A percentile compares a stretch with the other conserved stretches of the same genome.
Conservation (phyloP, 2,888 invertebrate genomes). For the Drosophila robusta region DNA sequence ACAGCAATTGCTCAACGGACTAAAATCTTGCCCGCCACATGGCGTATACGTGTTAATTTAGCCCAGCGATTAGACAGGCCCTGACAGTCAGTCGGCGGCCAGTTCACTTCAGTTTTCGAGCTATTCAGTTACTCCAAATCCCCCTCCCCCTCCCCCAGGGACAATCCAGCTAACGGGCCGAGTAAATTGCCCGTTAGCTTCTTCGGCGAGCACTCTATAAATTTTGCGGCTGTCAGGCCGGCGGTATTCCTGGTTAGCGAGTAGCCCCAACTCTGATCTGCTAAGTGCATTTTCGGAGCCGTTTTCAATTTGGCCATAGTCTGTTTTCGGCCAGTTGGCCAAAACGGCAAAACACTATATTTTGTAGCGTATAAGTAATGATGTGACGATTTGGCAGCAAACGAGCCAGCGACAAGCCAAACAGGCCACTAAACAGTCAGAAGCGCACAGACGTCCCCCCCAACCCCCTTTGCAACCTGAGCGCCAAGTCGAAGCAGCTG, state of each 20-base stretch:
- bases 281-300: constrained; percentile 71
- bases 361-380: constrained; percentile 72
- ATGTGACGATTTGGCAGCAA: constrained; percentile 76
- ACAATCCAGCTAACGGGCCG: constrained; percentile 26
- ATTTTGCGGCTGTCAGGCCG: constrained; percentile 65
- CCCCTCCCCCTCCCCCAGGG: not conserved
- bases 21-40: constrained; percentile 66
- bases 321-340: constrained; percentile 42
- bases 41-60: constrained; percentile 78
- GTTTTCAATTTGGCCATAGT: constrained; percentile 70
- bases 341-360: constrained; percentile 63
- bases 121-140: not conserved
- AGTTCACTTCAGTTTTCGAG: constrained; percentile 9
- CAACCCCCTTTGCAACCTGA: not conserved
- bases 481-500: constrained; percentile 3
- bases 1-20: constrained; percentile 47
- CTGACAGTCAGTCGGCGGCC: constrained; percentile 17
- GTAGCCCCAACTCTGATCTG: constrained; percentile 27
- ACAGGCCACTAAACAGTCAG: constrained; percentile 40
- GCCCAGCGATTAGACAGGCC: constrained; percentile 68
- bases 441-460: constrained; percentile 16
- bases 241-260: constrained; percentile 21
- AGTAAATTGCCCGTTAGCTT: constrained; percentile 71
- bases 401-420: constrained; percentile 59
- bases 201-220: constrained; percentile 58